These are phyloP conservation scores for Australoheros scitulus DNA, from an alignment of 2,113 vertebrate genomes.

Conservation along the genomic window DNA sequence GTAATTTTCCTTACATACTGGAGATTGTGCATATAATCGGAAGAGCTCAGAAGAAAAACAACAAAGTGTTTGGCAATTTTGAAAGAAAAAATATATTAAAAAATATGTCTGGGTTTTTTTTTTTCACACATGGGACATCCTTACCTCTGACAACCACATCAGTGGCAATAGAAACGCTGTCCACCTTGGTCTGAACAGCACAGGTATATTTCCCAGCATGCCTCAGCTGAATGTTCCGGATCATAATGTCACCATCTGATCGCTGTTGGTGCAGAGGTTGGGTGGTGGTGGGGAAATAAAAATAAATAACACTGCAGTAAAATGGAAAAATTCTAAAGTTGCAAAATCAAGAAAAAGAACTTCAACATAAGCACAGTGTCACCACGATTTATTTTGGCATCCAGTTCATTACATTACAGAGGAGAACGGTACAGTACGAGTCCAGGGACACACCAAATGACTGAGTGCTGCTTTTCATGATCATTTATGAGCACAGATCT, in stretches of 20 bases:
- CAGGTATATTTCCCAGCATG: constrained; percentile 96
- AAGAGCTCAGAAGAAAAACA: not conserved
- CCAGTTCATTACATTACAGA: constrained; percentile 30
- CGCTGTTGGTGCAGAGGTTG: constrained; percentile 76
- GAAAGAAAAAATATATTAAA: not conserved
- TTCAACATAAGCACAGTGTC: not conserved
- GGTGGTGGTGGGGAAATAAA: not conserved
- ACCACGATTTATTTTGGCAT: constrained; percentile 20
- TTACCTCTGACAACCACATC: constrained; percentile 94
- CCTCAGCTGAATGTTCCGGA: constrained; percentile 94
- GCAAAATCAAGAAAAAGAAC: constrained; percentile 15
- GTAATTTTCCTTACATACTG: not conserved
- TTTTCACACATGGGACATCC: not conserved
- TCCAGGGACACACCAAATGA: constrained; percentile 28
- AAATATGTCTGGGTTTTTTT: not conserved
- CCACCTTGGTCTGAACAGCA: constrained; percentile 91
- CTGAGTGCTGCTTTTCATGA: constrained; percentile 26
- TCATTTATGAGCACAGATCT: constrained; percentile 27
- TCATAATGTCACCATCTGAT: constrained; percentile 96
- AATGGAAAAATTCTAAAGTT: not conserved
- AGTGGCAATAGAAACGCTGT: constrained; percentile 90
- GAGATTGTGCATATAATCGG: not conserved
- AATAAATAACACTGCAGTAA: not conserved
- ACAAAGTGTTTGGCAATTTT: not conserved
- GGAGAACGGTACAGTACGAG: constrained; percentile 4